Percentiles rank a stretch among this genome's conserved stretches.
These are phyloP conservation scores for Lipotes vexillifer DNA, from an alignment of 2,113 vertebrate species.

Conservation along the genomic window DNA sequence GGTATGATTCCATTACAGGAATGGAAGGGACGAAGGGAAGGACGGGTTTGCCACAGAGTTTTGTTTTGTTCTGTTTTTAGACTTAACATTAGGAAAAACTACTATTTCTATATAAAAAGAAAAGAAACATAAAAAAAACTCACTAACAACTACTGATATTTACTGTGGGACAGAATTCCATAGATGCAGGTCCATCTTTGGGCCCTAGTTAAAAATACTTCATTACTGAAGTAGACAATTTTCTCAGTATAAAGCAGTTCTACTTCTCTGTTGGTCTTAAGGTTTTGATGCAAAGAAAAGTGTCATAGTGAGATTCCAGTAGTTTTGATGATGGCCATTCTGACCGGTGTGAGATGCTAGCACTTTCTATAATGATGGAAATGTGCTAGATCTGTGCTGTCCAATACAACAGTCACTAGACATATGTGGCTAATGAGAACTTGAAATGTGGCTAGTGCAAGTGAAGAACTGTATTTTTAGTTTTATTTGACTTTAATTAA, in stretches of 20 bases:
- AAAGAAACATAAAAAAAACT: neutral
- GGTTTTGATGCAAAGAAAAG: neutral
- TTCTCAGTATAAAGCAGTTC: neutral
- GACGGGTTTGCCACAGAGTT: accelerated
- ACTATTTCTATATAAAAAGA: neutral
- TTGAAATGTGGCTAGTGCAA: neutral
- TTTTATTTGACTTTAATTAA: slow-evolving; percentile 14
- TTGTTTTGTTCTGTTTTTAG: neutral
- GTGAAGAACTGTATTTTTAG: neutral
- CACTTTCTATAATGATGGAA: neutral
- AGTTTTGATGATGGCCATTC: neutral
- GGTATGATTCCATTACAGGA: neutral
- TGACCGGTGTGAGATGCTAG: neutral
- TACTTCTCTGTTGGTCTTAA: neutral
- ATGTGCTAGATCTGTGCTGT: neutral
- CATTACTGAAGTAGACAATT: neutral
- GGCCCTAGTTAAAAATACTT: neutral
- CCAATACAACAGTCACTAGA: neutral
- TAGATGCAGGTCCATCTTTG: neutral
- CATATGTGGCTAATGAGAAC: neutral
- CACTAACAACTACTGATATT: neutral
- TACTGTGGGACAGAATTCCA: neutral
- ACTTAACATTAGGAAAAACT: neutral
- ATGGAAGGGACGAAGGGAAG: neutral
- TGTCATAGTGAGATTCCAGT: neutral